Conservation (phyloP, 1,140 invertebrate genomes). For the Dysdera silvatica region DNA sequence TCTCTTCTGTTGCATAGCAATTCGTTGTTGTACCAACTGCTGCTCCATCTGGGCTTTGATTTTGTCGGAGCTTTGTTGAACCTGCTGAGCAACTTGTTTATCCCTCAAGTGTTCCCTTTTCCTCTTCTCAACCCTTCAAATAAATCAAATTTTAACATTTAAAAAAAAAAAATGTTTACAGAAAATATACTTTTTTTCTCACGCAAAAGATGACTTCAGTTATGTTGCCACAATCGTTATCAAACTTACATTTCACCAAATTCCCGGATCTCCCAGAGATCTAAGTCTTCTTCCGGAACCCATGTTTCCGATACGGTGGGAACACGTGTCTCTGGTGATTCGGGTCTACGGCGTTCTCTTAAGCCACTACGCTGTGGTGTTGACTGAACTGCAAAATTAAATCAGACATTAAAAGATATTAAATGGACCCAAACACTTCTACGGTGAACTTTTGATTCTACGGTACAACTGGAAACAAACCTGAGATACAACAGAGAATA, state of each 20-base stretch:
- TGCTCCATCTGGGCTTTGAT: slow-evolving; percentile 87
- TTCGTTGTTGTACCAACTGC: slow-evolving; percentile 72
- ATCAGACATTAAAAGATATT: no score
- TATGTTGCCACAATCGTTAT: no score
- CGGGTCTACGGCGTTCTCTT: slow-evolving; percentile 58
- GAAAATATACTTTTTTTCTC: neutral
- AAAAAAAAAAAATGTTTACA: neutral
- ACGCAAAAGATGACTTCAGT: no score
- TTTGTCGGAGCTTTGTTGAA: slow-evolving; percentile 55
- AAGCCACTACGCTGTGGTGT: slow-evolving; percentile 81
- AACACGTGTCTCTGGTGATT: slow-evolving; percentile 79
- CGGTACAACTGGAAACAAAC: no score
- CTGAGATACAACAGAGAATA: no score
- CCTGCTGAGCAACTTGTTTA: slow-evolving; percentile 23
- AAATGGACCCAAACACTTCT: no score
- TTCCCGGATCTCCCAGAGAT: slow-evolving; percentile 93
- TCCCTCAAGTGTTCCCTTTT: slow-evolving; percentile 26
- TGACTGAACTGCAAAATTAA: slow-evolving; percentile 76
- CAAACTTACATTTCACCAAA: slow-evolving; percentile 69
- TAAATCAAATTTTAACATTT: neutral
- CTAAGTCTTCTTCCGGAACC: slow-evolving; percentile 91
- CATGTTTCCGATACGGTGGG: slow-evolving; percentile 87
- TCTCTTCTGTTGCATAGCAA: slow-evolving; percentile 77
- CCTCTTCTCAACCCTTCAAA: slow-evolving; percentile 32
- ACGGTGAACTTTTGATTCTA: no score